These are phyloP conservation scores for Drosophila algonquin DNA, from an alignment of 2,888 invertebrate species.

Conservation along the genomic window DNA sequence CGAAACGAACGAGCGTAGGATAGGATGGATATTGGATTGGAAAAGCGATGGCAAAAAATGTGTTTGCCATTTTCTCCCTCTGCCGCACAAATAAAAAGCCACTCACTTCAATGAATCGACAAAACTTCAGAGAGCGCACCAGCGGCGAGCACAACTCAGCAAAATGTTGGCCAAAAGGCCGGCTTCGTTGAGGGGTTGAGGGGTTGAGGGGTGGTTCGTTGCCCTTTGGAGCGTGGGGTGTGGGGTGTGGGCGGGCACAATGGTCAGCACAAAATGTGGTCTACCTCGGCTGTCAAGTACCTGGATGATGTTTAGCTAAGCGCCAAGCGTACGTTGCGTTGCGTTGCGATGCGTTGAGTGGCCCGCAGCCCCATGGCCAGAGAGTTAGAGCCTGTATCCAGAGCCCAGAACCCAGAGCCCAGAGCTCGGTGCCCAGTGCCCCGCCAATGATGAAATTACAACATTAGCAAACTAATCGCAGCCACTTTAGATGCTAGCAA, in stretches of 20 bases:
- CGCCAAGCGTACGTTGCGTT: conserved; percentile 36
- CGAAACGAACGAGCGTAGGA: conserved; percentile 2
- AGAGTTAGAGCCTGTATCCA: not conserved
- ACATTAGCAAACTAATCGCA: conserved; percentile 79
- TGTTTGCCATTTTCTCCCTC: conserved; percentile 55
- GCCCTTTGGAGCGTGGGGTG: not conserved
- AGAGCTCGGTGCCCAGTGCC: not conserved
- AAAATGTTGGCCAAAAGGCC: conserved; percentile 36
- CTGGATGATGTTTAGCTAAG: conserved; percentile 75
- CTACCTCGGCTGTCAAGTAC: conserved; percentile 66
- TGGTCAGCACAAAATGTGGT: conserved; percentile 59
- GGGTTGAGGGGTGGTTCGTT: conserved; percentile 15
- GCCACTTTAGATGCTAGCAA: conserved; percentile 74
- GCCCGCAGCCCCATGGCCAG: conserved; percentile 8
- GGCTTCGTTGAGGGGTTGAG: conserved; percentile 4
- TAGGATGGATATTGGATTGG: conserved; percentile 20
- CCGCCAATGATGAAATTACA: conserved; percentile 75
- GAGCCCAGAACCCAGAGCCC: conserved; percentile 8
- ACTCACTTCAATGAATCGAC: conserved; percentile 79
- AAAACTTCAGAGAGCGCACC: conserved; percentile 57
- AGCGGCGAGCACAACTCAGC: conserved; percentile 46
- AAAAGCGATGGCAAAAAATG: conserved; percentile 44
- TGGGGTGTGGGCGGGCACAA: conserved; percentile 18
- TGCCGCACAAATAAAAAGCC: conserved; percentile 71
- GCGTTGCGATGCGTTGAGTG: conserved; percentile 23